A percentile compares a stretch with the other conserved stretches of the same genome.
Evolutionary conservation across 2,797 vertebrate species (phyloP).

Genomic region (Karalla daura): DNA sequence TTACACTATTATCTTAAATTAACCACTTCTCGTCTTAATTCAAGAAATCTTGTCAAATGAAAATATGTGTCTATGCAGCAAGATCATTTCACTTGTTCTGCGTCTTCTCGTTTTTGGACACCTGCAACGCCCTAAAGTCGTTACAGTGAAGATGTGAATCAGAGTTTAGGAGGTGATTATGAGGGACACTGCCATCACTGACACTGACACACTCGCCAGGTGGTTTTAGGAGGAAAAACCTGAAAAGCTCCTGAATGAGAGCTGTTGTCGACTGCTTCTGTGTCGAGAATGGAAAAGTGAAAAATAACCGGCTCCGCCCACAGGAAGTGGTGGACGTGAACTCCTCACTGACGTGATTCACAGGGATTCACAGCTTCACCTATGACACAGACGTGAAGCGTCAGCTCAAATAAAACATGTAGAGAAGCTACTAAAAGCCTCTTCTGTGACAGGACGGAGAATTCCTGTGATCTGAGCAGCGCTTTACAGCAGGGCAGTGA

Average conservation of each 20-base stretch:
- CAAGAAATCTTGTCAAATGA: too few relatives aligned
- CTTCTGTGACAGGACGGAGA: conserved; percentile 40
- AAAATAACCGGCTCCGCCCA: conserved; percentile 11
- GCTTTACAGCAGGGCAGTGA: conserved; percentile 68
- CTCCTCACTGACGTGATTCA: conserved; percentile 15
- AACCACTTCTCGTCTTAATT: too few relatives aligned
- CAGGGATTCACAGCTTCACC: conserved; percentile 36
- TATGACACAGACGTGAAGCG: conserved; percentile 35
- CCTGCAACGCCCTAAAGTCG: too few relatives aligned
- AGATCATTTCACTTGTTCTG: too few relatives aligned
- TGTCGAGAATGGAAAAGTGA: not conserved
- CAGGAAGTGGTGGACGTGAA: conserved; percentile 14
- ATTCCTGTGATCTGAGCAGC: conserved; percentile 64
- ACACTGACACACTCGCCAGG: not conserved
- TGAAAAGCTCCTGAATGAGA: not conserved
- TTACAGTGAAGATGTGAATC: conserved; percentile 6
- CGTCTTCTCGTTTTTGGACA: too few relatives aligned
- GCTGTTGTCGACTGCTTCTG: not conserved
- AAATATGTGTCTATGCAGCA: too few relatives aligned
- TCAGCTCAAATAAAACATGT: conserved; percentile 47
- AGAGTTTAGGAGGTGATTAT: conserved; percentile 6
- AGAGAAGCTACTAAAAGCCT: conserved; percentile 27
- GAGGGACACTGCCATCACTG: not conserved
- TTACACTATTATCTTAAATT: too few relatives aligned
- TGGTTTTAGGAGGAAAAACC: not conserved